Conservation (phyloP, 2,888 invertebrate genomes). For the Xanthorhoe spadicearia region DNA sequence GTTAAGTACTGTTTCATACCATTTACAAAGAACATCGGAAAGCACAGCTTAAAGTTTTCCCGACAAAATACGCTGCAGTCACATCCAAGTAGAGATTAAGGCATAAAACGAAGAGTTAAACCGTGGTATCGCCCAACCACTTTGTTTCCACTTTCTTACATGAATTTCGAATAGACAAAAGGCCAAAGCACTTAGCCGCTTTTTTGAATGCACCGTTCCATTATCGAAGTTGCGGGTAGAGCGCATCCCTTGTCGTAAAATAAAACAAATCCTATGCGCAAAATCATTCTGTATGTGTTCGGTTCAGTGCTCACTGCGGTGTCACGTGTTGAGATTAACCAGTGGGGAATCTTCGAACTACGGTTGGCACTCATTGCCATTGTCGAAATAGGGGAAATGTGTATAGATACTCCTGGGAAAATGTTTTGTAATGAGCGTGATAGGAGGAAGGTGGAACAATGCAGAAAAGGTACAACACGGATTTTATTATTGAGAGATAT, state of each 20-base stretch:
- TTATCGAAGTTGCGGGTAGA: constrained; percentile 61
- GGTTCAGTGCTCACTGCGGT: constrained; percentile 56
- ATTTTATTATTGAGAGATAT: background rate
- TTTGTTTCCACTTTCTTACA: constrained; percentile 33
- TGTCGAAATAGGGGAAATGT: constrained; percentile 16
- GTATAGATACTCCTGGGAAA: constrained; percentile 22
- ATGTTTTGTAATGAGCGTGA: constrained; percentile 20
- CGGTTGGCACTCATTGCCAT: constrained; percentile 24
- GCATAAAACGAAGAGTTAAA: constrained; percentile 11
- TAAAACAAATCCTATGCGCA: constrained; percentile 67
- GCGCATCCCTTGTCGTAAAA: constrained; percentile 60
- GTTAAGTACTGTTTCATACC: background rate
- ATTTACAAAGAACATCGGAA: background rate
- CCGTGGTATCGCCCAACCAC: constrained; percentile 12
- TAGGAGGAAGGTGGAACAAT: background rate
- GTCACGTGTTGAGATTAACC: constrained; percentile 24
- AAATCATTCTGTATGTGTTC: constrained; percentile 60
- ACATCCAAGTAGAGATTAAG: constrained; percentile 2
- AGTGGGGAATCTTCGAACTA: constrained; percentile 31
- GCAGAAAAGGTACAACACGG: background rate
- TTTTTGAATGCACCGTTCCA: constrained; percentile 55
- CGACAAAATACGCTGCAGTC: constrained; percentile 5
- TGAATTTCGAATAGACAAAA: constrained; percentile 40
- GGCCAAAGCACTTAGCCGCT: constrained; percentile 44
- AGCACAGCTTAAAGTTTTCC: background rate